phyloP scores from a whole-genome alignment of 2,888 invertebrate genomes.

The Taenaris catops region DNA sequence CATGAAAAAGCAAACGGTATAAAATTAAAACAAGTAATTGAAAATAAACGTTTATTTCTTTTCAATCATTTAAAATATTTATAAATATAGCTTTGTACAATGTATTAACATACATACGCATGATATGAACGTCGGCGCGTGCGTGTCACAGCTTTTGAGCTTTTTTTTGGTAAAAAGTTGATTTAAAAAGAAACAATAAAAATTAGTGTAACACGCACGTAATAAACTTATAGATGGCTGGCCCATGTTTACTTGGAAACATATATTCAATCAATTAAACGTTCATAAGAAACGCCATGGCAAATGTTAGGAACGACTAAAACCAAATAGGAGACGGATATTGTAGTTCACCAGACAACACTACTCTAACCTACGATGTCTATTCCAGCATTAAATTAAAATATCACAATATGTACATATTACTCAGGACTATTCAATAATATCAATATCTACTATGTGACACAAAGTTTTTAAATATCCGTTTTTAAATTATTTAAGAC shows the following conservation, averaged over 20 bases:
- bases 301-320: constrained; percentile 42
- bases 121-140: constrained; percentile 17
- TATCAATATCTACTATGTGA: constrained; percentile 41
- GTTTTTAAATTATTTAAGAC: constrained; percentile 28
- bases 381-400: constrained; percentile 73
- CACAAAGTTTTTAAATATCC: constrained; percentile 23
- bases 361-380: constrained; percentile 61
- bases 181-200: constrained; percentile 7
- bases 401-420: constrained; percentile 79
- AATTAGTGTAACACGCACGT: constrained; percentile 12
- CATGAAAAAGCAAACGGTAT: too few relatives aligned
- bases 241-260: constrained; percentile 11
- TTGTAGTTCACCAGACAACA: constrained; percentile 40
- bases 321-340: constrained; percentile 46
- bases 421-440: constrained; percentile 61
- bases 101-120: constrained; percentile 62
- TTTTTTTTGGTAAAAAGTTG: constrained; percentile 14
- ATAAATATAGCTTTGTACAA: constrained; percentile 79
- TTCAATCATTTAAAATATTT: constrained; percentile 75
- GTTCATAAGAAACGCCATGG: constrained; percentile 29
- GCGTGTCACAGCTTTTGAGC: constrained; percentile 22
- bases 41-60: constrained; percentile 77
- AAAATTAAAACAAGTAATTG: too few relatives aligned
- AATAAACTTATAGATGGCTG: constrained; percentile 3
- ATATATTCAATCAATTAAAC: constrained; percentile 18